Evolutionary conservation across 2,113 vertebrate genomes (phyloP).

Genomic region (Paraplagusia blochii): DNA sequence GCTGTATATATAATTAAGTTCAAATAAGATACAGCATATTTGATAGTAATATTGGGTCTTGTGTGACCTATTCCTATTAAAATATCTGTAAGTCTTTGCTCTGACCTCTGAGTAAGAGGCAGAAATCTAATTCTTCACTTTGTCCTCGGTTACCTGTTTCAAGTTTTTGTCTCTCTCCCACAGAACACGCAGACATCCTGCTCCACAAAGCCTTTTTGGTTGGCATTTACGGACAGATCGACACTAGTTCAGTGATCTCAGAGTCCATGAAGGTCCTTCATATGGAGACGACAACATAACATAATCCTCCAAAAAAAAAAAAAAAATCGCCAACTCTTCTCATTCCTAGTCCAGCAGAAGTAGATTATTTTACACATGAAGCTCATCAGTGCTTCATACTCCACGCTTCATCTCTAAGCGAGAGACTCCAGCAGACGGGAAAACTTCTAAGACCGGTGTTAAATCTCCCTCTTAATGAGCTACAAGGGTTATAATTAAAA

Average conservation of each 20-base stretch:
- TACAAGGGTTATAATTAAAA: slow-evolving; percentile 34
- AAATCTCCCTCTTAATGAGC: slow-evolving; percentile 8
- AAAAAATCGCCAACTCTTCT: neutral
- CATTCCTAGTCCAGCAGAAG: slow-evolving; percentile 13
- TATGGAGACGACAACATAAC: slow-evolving; percentile 91
- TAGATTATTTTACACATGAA: slow-evolving; percentile 9
- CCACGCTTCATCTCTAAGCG: slow-evolving; percentile 23
- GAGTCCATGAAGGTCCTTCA: slow-evolving; percentile 93
- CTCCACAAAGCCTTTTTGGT: slow-evolving; percentile 95
- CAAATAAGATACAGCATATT: no score
- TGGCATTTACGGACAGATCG: slow-evolving; percentile 92
- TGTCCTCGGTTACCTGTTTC: no score
- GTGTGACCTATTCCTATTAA: no score
- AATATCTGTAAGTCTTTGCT: no score
- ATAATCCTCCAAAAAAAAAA: neutral
- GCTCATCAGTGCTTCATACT: slow-evolving; percentile 19
- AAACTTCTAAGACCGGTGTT: slow-evolving; percentile 36
- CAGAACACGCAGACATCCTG: slow-evolving; percentile 91
- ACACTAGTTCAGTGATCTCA: slow-evolving; percentile 93
- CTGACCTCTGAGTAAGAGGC: neutral
- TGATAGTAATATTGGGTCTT: no score
- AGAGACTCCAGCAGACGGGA: slow-evolving; percentile 8
- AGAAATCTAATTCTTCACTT: neutral
- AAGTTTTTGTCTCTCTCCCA: neutral
- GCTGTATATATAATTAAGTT: no score